Evolutionary conservation across 2,797 vertebrate genomes (phyloP), one percentile per base, ranked within the genome.

Genomic region (Lacerta agilis): DNA sequence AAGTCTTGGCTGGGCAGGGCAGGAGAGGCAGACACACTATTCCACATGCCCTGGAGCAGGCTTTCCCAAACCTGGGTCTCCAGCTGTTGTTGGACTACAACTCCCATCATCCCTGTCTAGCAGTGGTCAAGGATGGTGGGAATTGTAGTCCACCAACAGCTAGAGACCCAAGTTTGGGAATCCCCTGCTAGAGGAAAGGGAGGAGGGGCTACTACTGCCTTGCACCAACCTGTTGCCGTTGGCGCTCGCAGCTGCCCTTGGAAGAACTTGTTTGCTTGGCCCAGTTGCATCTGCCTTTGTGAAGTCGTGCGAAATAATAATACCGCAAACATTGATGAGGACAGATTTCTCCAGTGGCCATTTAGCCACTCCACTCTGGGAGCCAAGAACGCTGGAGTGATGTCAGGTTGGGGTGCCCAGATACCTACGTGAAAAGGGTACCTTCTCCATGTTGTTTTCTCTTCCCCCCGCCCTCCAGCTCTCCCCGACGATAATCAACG

Each of bases 401-500:
- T 3, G 25, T 9, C 18, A 36, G 17, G 49, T 58, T 43, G 33
- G 49, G 23, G 17, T 55, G 23, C 33, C n/a, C 36, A 8, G 15
- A 7, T 72, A 43, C 5, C 2, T 8, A 66, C 2, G 29, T 23
- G 15, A 11, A 45, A 2, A 29, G 9, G 11, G 9, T 7, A 10
- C 33, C 23, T 76, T 75, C 33, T 43, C 33, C 17, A 20, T 55
- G 1, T 76, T 45, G 45, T 72, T 8, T 80, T 43, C n/a, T 8
- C 83, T 41, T 41, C 38, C 58, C 66, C n/a, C 73, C 95, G 83
- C 83, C 72, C 95, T 95, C 86, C 97, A 99, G 99, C 98, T 99
- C 61, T 99, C 99, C 58, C 98, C 98, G 2, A 91, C 98, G 87
- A 99, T 99, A 84, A 92, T 99, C 2, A 97, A 93, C 0, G 99